phyloP scores from a whole-genome alignment of 2,797 vertebrate species.

The Nothura maculosa region DNA sequence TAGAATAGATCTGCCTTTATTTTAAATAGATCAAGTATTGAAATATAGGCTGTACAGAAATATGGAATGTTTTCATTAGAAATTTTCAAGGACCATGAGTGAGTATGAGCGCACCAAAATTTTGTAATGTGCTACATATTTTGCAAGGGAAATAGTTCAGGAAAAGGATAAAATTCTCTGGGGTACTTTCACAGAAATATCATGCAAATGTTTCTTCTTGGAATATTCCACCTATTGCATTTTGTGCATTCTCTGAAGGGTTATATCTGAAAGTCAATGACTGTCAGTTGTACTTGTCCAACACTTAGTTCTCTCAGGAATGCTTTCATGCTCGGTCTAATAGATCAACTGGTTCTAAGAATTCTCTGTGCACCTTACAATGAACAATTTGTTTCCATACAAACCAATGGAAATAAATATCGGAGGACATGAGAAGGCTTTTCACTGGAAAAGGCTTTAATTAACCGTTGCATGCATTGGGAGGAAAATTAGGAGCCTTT shows the following conservation, averaged over 20 bases:
- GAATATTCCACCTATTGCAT: conserved; percentile 47
- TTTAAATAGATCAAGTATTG: not conserved
- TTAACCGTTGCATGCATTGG: conserved; percentile 36
- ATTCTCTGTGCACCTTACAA: conserved; percentile 72
- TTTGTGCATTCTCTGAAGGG: conserved; percentile 46
- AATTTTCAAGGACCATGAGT: not conserved
- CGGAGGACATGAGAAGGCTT: conserved; percentile 24
- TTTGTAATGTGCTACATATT: conserved; percentile 11
- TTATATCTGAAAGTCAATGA: conserved; percentile 52
- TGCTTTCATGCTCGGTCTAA: conserved; percentile 55
- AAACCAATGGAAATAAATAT: conserved; percentile 49
- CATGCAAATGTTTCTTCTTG: conserved; percentile 2
- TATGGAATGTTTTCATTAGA: not conserved
- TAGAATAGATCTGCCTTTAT: not conserved
- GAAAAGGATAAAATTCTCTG: conserved; percentile 48
- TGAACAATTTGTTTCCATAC: conserved; percentile 70
- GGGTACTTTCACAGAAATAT: conserved; percentile 34
- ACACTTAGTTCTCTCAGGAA: conserved; percentile 39
- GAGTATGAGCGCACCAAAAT: not conserved
- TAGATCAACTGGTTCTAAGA: conserved; percentile 65
- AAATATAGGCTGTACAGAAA: not conserved
- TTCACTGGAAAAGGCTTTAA: conserved; percentile 46
- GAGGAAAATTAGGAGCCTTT: not conserved
- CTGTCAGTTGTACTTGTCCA: conserved; percentile 50
- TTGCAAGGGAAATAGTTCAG: not conserved